Evolutionary conservation across 2,113 vertebrate species (phyloP), one percentile per base, ranked within the genome.

Genomic region (Bolborhynchus lineola): DNA sequence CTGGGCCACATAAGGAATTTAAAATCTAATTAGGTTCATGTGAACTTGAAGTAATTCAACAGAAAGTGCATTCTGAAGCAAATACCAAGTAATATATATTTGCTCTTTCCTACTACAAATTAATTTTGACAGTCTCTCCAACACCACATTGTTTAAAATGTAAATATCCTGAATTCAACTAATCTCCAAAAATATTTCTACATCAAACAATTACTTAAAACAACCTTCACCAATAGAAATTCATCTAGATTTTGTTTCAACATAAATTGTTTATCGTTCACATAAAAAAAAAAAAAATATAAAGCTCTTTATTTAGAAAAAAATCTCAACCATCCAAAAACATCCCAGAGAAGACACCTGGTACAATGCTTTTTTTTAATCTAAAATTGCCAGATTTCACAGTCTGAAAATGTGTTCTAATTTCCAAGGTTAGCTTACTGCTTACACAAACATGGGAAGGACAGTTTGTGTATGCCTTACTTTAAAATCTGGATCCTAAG

Each of bases 31-130:
- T 96, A 96, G 69, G 94, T 90, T 93, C 83, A 76, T 59, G 84
- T 50, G 86, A 95, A 67, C 69, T 90, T 90, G 44, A 95, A 97
- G 95, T 89, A 93, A 90, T 80, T 97, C 77, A 97, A 88, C 64
- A 95, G 86, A 96, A 96, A 97, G 92, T 71, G 82, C 80, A 90
- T 95, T 97, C 96, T 96, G 92, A 97, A 97, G 92, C 83, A 97
- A 97, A 97, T 81, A 94, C 44, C 93, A 97, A 90, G 91, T 95
- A 97, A 96, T 90, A 39, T 92, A 95, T 67, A 90, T 75, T 47
- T 82, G 84, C 71, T 96, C 81, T 50, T 82, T 77, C 63, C 74
- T 42, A 39, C 57, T 35, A 53, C 28, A 63, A 53, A 26, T 64
- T 42, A 23, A 65, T 88, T 59, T 96, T 96, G 72, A 68, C 93